A percentile compares a stretch with the other conserved stretches of the same genome.
These are phyloP conservation scores for Drosophila antonietae DNA, from an alignment of 2,888 invertebrate species.

Conservation along the genomic window DNA sequence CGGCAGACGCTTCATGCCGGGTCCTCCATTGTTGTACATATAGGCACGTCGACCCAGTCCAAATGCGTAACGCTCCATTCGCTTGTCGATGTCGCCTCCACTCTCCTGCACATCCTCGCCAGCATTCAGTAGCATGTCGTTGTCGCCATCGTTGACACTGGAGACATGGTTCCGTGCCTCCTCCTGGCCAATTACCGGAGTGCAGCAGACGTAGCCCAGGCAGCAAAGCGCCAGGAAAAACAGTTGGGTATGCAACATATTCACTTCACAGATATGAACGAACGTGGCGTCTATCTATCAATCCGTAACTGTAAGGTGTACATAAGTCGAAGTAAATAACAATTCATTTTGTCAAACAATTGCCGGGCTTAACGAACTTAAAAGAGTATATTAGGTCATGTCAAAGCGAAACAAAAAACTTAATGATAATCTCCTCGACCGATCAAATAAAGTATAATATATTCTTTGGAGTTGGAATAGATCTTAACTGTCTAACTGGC, in stretches of 20 bases:
- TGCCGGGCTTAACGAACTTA: background rate
- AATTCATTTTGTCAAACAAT: conserved; percentile 34
- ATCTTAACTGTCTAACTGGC: background rate
- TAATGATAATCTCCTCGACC: too few species aligned
- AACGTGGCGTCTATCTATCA: conserved; percentile 19
- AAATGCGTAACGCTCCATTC: conserved; percentile 88
- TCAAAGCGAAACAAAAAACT: too few species aligned
- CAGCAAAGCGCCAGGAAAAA: conserved; percentile 74
- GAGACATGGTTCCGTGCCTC: conserved; percentile 36
- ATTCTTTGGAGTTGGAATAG: background rate
- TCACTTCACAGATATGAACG: conserved; percentile 42
- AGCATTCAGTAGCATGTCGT: conserved; percentile 37
- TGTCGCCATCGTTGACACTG: conserved; percentile 43
- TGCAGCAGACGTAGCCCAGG: conserved; percentile 72
- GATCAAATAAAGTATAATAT: too few species aligned
- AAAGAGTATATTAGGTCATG: background rate
- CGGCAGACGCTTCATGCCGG: conserved; percentile 84
- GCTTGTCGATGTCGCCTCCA: conserved; percentile 84
- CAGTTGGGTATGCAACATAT: conserved; percentile 58
- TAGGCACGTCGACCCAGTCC: conserved; percentile 89
- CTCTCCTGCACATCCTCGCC: conserved; percentile 59
- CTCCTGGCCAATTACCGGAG: conserved; percentile 63
- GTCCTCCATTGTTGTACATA: conserved; percentile 83
- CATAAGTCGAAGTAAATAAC: conserved; percentile 19
- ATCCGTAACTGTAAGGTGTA: conserved; percentile 22